phyloP scores from a whole-genome alignment of 2,113 vertebrate species.

The Clarias magur region DNA sequence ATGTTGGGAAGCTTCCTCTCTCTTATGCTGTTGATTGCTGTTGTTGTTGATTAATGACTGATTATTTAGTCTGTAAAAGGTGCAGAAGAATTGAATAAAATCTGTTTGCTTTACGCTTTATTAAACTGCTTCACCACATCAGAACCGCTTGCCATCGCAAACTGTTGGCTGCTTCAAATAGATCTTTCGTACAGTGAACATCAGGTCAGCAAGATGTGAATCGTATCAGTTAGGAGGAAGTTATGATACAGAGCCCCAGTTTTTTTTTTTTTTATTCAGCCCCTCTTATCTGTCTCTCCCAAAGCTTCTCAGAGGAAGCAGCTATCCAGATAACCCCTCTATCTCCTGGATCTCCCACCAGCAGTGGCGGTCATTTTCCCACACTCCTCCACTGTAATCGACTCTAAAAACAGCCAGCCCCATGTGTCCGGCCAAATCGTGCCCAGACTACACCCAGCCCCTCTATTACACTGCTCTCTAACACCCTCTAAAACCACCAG shows the following conservation, averaged over 20 bases:
- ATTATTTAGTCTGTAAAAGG: not conserved
- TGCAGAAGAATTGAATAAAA: not conserved
- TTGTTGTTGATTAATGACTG: not conserved
- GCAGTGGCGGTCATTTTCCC: conserved; percentile 26
- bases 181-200: not conserved
- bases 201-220: not conserved
- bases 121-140: not conserved
- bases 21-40: not conserved
- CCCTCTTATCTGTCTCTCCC: not conserved
- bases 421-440: conserved; percentile 21
- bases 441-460: conserved; percentile 36
- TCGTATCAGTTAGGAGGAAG: not conserved
- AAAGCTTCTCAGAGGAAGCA: conserved; percentile 15
- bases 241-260: conserved; percentile 5
- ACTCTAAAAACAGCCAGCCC: conserved; percentile 25
- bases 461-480: conserved; percentile 29
- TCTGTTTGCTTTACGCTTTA: not conserved
- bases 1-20: not conserved
- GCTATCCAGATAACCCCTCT: conserved; percentile 34
- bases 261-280: not conserved
- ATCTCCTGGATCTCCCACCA: conserved; percentile 1
- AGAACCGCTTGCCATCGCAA: not conserved
- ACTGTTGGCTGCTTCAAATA: not conserved
- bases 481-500: conserved; percentile 43
- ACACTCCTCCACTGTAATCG: conserved; percentile 15